Conservation (phyloP, 2,113 vertebrate species). For the Ptilorrhoa leucosticta region DNA sequence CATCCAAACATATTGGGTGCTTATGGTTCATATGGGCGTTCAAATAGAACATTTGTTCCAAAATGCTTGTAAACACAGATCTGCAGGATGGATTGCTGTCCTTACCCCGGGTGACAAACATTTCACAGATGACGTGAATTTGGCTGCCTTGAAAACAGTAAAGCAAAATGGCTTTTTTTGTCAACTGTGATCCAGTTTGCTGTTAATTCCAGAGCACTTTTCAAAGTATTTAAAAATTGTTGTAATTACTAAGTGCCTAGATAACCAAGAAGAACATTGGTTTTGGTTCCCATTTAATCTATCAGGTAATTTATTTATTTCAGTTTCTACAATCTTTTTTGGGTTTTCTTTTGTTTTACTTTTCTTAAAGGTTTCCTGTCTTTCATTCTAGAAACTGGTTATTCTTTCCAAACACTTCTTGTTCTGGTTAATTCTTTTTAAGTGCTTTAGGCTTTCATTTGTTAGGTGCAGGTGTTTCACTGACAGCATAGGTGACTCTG, state of each 20-base stretch:
- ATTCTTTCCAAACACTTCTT: background rate
- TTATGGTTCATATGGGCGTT: background rate
- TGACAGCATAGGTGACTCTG: background rate
- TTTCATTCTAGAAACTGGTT: background rate
- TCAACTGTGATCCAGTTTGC: background rate
- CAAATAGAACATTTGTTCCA: constrained; percentile 15
- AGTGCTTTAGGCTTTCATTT: background rate
- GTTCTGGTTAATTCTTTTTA: background rate
- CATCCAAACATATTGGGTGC: background rate
- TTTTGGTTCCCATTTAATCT: background rate
- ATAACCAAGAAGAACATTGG: background rate
- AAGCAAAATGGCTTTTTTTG: background rate
- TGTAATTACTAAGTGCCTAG: background rate
- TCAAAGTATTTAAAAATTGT: background rate
- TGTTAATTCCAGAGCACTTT: background rate
- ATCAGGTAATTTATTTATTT: background rate
- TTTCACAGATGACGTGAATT: constrained; percentile 2
- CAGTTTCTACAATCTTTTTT: background rate
- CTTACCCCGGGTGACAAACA: background rate
- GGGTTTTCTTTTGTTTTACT: background rate
- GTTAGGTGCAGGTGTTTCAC: background rate
- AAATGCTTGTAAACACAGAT: constrained; percentile 28
- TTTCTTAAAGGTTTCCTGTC: background rate
- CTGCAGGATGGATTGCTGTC: constrained; percentile 24
- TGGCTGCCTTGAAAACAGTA: background rate